Percentiles rank a stretch among this genome's conserved stretches.
These are phyloP conservation scores for Syritta pipiens DNA, from an alignment of 2,888 invertebrate species.

Conservation along the genomic window DNA sequence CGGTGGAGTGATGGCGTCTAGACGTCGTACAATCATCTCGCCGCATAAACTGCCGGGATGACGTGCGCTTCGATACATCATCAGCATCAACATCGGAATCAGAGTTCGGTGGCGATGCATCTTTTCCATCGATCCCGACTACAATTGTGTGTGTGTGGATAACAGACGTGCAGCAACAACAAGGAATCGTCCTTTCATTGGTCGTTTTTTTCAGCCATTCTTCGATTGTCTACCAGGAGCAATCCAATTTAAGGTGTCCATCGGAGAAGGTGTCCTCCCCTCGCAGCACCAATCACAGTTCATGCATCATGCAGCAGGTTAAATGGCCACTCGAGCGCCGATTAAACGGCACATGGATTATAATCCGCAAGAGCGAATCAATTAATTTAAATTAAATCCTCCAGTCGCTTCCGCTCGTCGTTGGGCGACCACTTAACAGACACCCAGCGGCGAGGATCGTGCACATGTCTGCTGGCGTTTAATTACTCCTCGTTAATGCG, in stretches of 20 bases:
- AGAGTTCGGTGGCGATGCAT: conserved; percentile 28
- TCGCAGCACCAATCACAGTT: not conserved
- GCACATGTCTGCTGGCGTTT: conserved; percentile 14
- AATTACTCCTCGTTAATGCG: conserved; percentile 27
- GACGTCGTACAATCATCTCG: conserved; percentile 32
- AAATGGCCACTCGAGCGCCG: not conserved
- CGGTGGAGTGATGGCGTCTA: conserved; percentile 22
- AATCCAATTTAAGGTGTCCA: not conserved
- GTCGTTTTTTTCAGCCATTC: not conserved
- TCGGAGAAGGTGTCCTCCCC: not conserved
- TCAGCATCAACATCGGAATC: no score
- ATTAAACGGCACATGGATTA: conserved; percentile 20
- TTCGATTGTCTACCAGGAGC: not conserved
- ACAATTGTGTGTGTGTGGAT: not conserved
- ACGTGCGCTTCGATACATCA: conserved; percentile 18
- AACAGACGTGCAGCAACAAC: not conserved
- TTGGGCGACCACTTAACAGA: conserved; percentile 12
- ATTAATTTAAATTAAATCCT: conserved; percentile 40
- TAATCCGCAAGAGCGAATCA: not conserved
- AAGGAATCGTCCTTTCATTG: not conserved
- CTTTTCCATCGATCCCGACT: conserved; percentile 15
- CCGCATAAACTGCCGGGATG: conserved; percentile 6
- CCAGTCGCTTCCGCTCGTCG: conserved; percentile 5
- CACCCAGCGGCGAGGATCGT: not conserved
- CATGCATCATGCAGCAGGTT: conserved; percentile 5